These are phyloP conservation scores for Eristalis tenax DNA, from an alignment of 2,888 invertebrate species.

Conservation along the genomic window DNA sequence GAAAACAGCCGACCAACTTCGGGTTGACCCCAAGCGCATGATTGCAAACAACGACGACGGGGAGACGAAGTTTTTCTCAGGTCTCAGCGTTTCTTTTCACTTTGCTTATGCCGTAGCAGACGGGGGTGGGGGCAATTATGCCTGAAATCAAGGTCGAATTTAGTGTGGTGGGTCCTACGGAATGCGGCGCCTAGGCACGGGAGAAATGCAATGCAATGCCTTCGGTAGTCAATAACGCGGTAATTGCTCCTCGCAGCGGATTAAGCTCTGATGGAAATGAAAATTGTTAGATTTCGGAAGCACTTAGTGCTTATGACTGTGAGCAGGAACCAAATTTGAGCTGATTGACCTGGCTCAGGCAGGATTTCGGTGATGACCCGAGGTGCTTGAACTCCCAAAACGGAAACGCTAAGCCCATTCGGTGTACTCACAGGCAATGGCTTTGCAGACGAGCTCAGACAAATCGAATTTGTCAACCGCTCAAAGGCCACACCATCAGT, in stretches of 20 bases:
- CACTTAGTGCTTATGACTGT: constrained; percentile 34
- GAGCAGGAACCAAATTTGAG: not conserved
- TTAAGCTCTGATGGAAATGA: constrained; percentile 17
- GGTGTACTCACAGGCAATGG: not conserved
- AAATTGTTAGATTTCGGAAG: constrained; percentile 26
- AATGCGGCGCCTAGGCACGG: not conserved
- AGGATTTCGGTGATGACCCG: not conserved
- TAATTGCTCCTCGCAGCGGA: constrained; percentile 24
- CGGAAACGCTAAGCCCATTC: constrained; percentile 30
- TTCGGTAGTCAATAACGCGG: constrained; percentile 3
- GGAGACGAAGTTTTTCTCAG: constrained; percentile 43
- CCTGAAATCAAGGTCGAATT: constrained; percentile 47
- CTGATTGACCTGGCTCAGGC: not conserved
- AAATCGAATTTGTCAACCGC: constrained; percentile 24
- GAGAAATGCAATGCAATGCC: constrained; percentile 28
- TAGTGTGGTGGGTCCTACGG: constrained; percentile 4
- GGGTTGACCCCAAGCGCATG: constrained; percentile 57
- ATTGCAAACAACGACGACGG: constrained; percentile 34
- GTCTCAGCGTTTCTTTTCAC: constrained; percentile 30
- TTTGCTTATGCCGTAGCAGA: not conserved
- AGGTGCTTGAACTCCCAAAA: constrained; percentile 40
- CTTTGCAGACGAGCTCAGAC: not conserved
- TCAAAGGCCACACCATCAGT: constrained; percentile 8
- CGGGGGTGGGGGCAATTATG: constrained; percentile 39
- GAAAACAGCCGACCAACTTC: constrained; percentile 25